A percentile compares a stretch with the other conserved stretches of the same genome.
These are phyloP conservation scores for Pandemis corylana DNA, from an alignment of 2,888 invertebrate genomes.

Conservation along the genomic window DNA sequence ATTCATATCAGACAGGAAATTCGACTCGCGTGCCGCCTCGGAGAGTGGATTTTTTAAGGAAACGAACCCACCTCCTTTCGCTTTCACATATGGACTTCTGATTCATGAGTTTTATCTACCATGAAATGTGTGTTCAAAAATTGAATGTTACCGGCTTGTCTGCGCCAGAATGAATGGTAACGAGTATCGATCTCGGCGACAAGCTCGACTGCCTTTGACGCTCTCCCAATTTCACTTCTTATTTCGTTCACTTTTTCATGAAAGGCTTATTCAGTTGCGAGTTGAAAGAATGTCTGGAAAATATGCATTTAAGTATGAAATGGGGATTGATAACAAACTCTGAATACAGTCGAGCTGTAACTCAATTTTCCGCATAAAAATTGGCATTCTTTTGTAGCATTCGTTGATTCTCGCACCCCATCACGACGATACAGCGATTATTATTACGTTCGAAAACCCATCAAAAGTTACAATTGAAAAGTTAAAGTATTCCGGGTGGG, in stretches of 20 bases:
- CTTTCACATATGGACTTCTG: conserved; percentile 79
- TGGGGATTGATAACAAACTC: conserved; percentile 62
- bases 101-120: conserved; percentile 84
- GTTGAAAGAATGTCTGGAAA: conserved; percentile 60
- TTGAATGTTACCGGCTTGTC: conserved; percentile 76
- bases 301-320: conserved; percentile 63
- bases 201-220: conserved; percentile 28
- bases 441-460: conserved; percentile 85
- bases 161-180: conserved; percentile 66
- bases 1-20: conserved; percentile 84
- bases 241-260: conserved; percentile 35
- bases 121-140: conserved; percentile 79
- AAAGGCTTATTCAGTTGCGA: conserved; percentile 43
- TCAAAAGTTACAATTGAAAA: conserved; percentile 86
- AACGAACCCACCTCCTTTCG: conserved; percentile 73
- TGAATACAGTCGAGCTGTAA: conserved; percentile 68
- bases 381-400: conserved; percentile 81
- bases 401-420: conserved; percentile 79
- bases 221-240: conserved; percentile 33
- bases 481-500: conserved; percentile 83
- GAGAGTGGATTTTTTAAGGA: conserved; percentile 75
- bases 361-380: conserved; percentile 82
- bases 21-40: conserved; percentile 76
- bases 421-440: conserved; percentile 79
- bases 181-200: conserved; percentile 54